phyloP scores from a whole-genome alignment of 2,888 invertebrate genomes.

The Habroteleia sp. region DNA sequence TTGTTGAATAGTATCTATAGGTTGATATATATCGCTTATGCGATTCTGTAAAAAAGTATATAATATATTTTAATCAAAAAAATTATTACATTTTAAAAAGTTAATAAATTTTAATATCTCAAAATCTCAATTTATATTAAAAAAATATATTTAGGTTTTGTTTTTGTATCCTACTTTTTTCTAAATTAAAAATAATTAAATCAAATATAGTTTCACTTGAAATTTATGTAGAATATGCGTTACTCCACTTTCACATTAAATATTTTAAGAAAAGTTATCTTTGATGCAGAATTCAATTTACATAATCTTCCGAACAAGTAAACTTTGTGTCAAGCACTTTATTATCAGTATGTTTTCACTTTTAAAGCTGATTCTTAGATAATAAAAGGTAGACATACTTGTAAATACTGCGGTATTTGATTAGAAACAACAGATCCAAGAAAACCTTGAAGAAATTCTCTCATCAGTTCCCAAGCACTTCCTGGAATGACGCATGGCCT shows the following conservation, averaged over 20 bases:
- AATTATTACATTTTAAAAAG: too few species aligned
- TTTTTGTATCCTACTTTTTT: too few species aligned
- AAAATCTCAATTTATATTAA: too few species aligned
- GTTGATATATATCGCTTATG: conserved; percentile 93
- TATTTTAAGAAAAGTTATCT: conserved; percentile 25
- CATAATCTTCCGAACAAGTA: conserved; percentile 32
- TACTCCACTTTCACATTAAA: conserved; percentile 16
- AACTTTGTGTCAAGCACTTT: conserved; percentile 17
- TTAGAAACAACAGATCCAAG: conserved; percentile 89
- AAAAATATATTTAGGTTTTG: too few species aligned
- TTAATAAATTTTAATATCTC: too few species aligned
- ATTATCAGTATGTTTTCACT: conserved; percentile 6
- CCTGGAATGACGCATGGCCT: conserved; percentile 93
- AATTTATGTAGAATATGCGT: too few species aligned
- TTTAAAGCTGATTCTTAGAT: neutral
- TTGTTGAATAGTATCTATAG: conserved; percentile 95
- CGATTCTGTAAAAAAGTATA: conserved; percentile 82
- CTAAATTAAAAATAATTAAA: too few species aligned
- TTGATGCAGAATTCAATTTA: conserved; percentile 24
- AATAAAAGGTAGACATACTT: conserved; percentile 74
- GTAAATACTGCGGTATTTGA: conserved; percentile 88
- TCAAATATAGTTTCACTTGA: too few species aligned
- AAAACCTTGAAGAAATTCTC: conserved; percentile 95
- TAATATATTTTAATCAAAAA: too few species aligned
- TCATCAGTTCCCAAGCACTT: conserved; percentile 94